A percentile compares a stretch with the other conserved stretches of the same genome.
These are phyloP conservation scores for Fregata magnificens DNA, from an alignment of 2,113 vertebrate species.

Conservation along the genomic window DNA sequence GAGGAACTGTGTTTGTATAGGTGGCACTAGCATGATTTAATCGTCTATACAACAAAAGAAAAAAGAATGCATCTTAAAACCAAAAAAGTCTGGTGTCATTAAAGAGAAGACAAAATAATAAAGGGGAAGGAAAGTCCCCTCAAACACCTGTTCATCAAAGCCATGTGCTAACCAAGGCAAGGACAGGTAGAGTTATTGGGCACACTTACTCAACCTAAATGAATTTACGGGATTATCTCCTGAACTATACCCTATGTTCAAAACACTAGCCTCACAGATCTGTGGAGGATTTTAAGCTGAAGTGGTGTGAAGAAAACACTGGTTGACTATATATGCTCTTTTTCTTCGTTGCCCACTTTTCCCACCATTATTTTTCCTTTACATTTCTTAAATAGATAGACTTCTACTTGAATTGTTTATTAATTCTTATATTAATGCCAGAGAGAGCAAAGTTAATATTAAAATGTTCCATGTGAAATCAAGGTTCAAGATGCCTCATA, in stretches of 20 bases:
- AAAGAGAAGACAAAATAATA: neutral
- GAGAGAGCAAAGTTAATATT: neutral
- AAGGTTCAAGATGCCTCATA: neutral
- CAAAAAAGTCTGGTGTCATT: neutral
- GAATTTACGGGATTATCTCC: neutral
- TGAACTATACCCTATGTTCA: neutral
- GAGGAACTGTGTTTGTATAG: neutral
- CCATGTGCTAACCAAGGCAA: neutral
- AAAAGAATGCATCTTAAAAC: neutral
- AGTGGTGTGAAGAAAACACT: neutral
- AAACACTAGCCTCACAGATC: neutral
- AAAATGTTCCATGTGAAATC: neutral
- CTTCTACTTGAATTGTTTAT: neutral
- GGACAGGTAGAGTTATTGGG: neutral
- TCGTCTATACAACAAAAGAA: neutral
- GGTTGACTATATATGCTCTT: accelerated
- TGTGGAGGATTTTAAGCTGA: neutral
- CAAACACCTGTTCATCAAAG: neutral
- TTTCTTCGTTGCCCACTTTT: neutral
- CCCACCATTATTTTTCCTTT: neutral
- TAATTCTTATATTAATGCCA: neutral
- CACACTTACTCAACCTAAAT: neutral
- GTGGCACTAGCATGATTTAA: neutral
- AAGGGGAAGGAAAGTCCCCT: neutral
- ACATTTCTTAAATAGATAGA: neutral